Evolutionary conservation across 2,888 invertebrate genomes (phyloP), one percentile per base, ranked within the genome.

Genomic region (Hartigia nigra): DNA sequence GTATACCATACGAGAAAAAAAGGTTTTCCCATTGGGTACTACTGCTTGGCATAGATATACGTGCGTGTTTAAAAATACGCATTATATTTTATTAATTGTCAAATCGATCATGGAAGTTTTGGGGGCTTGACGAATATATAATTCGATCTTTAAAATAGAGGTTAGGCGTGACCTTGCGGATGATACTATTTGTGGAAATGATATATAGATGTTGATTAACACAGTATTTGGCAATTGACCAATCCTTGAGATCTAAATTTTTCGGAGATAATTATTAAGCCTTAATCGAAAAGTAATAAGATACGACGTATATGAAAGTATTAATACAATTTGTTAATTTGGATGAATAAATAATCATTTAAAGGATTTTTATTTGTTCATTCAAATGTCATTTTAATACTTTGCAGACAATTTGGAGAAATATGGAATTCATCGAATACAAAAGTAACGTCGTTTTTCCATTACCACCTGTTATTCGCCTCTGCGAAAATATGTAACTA

Each of bases 321-420:
- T 23, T 14, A 12, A 4, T 69, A 69, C 69, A 74, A 32, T 37
- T 35, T 36, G 69, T 9, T 23, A 74, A 75, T 36, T 35, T 69
- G n/a, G 31, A 55, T 12, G 9, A 31, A 14, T 69, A 1, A 75
- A 37, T 77, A 31, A 69, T 31, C 31, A 70, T 70, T 9, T 31
- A 70, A 39, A 31, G n/a, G 23, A 76, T 69, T 31, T 76, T 14
- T 31, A 37, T 72, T 32, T 77, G 31, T 70, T 70, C 37, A 31
- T 70, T 70, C 14, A 31, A 31, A 31, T 72, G 14, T 32, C 9
- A 31, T 72, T 31, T 31, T 1, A 1, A 72, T 31, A 34, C 31
- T 31, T 72, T 32, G 31, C 9, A 9, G 55, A 55, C 14, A 55
- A 55, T 23, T 55, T 55, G 23, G 23, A 55, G 9, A 23, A 55